phyloP scores from a whole-genome alignment of 2,888 invertebrate genomes.

The Amaurobius ferox region DNA sequence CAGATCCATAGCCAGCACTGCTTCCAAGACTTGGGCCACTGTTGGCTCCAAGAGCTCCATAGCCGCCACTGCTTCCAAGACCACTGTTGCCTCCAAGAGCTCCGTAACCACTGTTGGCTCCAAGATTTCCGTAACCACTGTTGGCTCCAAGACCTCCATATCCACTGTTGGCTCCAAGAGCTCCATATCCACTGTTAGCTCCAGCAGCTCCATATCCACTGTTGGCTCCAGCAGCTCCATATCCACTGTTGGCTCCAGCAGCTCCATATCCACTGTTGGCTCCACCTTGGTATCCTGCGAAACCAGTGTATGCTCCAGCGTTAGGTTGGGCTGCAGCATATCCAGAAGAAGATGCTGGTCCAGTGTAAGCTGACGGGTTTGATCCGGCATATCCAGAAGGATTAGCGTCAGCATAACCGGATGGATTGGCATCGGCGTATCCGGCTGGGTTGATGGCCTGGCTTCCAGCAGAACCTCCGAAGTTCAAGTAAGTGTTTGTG shows the following conservation, averaged over 20 bases:
- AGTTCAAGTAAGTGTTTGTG: constrained; percentile 32
- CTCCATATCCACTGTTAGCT: no score
- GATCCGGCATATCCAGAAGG: neutral
- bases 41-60: no score
- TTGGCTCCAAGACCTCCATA: no score
- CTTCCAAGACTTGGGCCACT: neutral
- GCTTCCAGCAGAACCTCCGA: constrained; percentile 26
- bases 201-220: no score
- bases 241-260: no score
- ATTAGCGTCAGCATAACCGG: neutral
- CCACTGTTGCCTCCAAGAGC: neutral
- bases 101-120: neutral
- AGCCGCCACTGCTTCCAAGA: no score
- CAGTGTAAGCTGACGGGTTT: neutral
- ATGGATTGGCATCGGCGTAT: neutral
- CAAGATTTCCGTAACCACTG: neutral
- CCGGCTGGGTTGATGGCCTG: neutral
- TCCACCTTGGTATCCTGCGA: neutral
- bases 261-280: no score
- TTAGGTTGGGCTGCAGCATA: neutral
- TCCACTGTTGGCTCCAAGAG: no score
- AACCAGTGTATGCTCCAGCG: neutral
- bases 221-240: no score
- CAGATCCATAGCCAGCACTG: neutral
- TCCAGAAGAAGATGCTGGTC: neutral